phyloP scores from a whole-genome alignment of 2,113 vertebrate genomes.

The Arothron firmamentum region DNA sequence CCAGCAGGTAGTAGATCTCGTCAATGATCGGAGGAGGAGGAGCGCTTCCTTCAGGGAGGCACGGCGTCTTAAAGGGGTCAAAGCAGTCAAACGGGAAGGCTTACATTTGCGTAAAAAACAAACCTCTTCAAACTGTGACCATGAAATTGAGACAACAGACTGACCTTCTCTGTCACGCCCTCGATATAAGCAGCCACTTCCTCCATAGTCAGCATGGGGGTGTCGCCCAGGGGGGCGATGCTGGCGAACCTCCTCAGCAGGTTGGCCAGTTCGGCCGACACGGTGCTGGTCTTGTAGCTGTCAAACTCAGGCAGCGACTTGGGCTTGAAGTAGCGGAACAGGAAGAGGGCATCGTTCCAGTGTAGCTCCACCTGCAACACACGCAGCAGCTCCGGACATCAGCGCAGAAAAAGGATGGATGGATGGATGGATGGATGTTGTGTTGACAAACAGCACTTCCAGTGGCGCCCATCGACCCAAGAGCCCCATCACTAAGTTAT shows the following conservation, averaged over 20 bases:
- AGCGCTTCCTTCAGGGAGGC: conserved; percentile 84
- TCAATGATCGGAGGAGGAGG: conserved; percentile 84
- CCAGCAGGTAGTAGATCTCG: conserved; percentile 93
- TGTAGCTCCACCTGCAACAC: conserved; percentile 85
- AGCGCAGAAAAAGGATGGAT: no score
- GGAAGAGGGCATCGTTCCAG: conserved; percentile 89
- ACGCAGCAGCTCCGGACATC: not conserved
- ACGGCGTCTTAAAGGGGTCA: conserved; percentile 77
- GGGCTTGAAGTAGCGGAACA: conserved; percentile 98
- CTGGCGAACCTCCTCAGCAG: conserved; percentile 86
- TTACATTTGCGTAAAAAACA: not conserved
- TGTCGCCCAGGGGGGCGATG: conserved; percentile 82
- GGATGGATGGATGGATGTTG: no score
- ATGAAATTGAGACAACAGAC: not conserved
- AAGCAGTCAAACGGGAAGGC: not conserved
- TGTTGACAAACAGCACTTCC: no score
- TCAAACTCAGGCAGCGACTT: conserved; percentile 97
- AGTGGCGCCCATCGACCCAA: no score
- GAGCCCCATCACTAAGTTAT: not conserved
- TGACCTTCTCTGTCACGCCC: conserved; percentile 84
- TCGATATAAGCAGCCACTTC: conserved; percentile 91
- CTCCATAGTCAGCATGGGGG: conserved; percentile 83
- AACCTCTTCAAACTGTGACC: not conserved
- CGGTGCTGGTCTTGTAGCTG: conserved; percentile 97
- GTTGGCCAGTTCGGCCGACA: conserved; percentile 95